Conservation (phyloP, 1,140 invertebrate genomes). For the Myzus persicae region DNA sequence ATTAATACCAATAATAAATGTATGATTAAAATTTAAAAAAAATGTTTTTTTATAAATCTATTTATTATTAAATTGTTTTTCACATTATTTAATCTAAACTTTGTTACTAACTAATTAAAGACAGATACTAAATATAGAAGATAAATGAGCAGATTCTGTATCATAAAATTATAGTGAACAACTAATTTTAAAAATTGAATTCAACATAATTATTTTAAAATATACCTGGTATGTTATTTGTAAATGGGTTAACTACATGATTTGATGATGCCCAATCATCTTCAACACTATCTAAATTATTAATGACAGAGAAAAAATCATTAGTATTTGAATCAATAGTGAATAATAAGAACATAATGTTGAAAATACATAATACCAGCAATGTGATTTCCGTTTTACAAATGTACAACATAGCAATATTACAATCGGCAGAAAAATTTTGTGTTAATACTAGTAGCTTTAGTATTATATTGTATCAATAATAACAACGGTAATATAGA, state of each 20-base stretch:
- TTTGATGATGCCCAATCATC: conserved; percentile 17
- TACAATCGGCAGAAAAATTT: neutral
- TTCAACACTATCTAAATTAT: conserved; percentile 27
- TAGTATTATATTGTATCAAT: too few species aligned
- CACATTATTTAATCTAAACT: too few species aligned
- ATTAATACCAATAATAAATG: too few species aligned
- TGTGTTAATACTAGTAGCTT: neutral
- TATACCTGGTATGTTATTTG: conserved; percentile 17
- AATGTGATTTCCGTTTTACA: neutral
- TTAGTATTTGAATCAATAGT: neutral
- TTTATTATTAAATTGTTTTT: neutral
- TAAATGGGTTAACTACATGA: conserved; percentile 35
- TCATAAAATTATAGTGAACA: neutral
- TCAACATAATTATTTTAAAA: neutral
- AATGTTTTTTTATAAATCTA: neutral
- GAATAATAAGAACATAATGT: neutral
- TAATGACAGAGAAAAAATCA: neutral
- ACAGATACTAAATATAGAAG: neutral
- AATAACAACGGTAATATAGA: too few species aligned
- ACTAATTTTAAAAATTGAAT: neutral
- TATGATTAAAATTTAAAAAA: too few species aligned
- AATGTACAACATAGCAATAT: neutral
- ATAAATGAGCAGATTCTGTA: too few species aligned
- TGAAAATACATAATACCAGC: neutral
- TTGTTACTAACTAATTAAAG: neutral